Conservation (phyloP, 2,888 invertebrate genomes). For the Diaphora mendica region DNA sequence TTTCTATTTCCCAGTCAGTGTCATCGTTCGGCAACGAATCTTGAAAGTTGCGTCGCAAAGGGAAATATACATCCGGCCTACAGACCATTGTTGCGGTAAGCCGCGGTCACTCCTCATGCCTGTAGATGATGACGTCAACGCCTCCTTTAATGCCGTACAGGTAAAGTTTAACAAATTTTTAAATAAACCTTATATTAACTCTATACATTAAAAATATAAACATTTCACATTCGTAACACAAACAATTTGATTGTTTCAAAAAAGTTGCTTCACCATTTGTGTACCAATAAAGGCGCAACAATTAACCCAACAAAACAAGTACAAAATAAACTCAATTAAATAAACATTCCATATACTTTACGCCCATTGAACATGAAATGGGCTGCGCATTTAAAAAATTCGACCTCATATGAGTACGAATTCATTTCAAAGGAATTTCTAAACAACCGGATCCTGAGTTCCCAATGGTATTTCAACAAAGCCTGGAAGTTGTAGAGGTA, state of each 20-base stretch:
- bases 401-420: conserved; percentile 79
- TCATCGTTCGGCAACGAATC: conserved; percentile 61
- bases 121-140: conserved; percentile 31
- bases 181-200: conserved; percentile 4
- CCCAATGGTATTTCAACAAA: conserved; percentile 85
- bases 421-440: conserved; percentile 84
- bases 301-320: conserved; percentile 47
- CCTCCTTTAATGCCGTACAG: conserved; percentile 6
- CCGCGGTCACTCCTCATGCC: conserved; percentile 34
- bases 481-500: conserved; percentile 85
- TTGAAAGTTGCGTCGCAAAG: conserved; percentile 73
- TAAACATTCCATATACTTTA: conserved; percentile 64
- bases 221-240: conserved; percentile 28
- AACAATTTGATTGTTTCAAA: conserved; percentile 38
- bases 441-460: conserved; percentile 81
- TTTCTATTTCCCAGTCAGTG: conserved; percentile 57
- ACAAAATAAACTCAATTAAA: conserved; percentile 74
- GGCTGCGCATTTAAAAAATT: conserved; percentile 73
- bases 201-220: conserved; percentile 33
- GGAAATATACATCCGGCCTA: conserved; percentile 70
- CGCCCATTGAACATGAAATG: conserved; percentile 71
- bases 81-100: conserved; percentile 60
- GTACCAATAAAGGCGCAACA: conserved; percentile 47
- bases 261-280: conserved; percentile 35
- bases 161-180: conserved; percentile 6